These are phyloP conservation scores for Gisinianus flammeolus DNA, from an alignment of 2,888 invertebrate genomes.

Conservation along the genomic window DNA sequence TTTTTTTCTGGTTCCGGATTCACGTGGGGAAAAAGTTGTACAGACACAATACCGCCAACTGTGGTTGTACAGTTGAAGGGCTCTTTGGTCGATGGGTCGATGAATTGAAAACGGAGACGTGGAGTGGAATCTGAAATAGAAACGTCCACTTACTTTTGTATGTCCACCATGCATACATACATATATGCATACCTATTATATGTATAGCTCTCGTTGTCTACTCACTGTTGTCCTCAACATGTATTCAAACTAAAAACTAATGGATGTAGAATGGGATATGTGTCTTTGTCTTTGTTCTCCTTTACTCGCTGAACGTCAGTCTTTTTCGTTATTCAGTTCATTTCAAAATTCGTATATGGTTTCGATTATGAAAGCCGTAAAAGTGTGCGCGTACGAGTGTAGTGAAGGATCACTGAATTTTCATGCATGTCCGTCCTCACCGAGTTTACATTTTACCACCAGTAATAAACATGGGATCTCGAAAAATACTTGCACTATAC, in stretches of 20 bases:
- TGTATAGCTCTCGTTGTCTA: not conserved
- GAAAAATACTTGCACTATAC: not conserved
- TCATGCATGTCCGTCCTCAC: not conserved
- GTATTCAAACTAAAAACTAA: not conserved
- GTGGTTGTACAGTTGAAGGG: not conserved
- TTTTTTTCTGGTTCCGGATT: not conserved
- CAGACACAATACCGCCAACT: not conserved
- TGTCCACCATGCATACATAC: not conserved
- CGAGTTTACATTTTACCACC: not conserved
- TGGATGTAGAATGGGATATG: not conserved
- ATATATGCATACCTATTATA: not conserved
- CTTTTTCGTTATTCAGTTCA: not conserved
- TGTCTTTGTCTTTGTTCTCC: not conserved
- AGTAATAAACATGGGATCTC: not conserved
- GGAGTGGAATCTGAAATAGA: not conserved
- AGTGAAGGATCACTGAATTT: not conserved
- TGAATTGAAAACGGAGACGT: not conserved
- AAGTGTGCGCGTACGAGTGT: not conserved
- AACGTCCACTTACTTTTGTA: not conserved
- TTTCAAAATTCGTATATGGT: constrained; percentile 23
- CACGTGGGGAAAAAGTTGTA: not conserved
- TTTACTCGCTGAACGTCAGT: not conserved
- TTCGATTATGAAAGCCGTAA: constrained; percentile 37
- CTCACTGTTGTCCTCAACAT: not conserved
- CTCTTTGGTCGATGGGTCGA: not conserved